Evolutionary conservation across 2,888 invertebrate species (phyloP).

Genomic region (Amblyjoppa proteus): DNA sequence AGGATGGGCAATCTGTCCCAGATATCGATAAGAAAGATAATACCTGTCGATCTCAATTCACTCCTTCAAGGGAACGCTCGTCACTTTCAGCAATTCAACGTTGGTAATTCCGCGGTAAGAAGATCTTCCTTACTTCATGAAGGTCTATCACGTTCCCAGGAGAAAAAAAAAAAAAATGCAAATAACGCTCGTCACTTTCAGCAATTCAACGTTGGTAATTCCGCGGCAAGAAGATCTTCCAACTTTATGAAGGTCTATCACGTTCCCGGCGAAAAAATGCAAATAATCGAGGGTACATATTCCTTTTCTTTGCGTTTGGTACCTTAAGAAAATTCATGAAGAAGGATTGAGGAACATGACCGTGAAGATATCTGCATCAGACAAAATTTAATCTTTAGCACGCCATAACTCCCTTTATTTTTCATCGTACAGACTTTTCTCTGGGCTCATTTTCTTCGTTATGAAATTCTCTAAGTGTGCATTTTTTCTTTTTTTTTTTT

Average conservation of each 20-base stretch:
- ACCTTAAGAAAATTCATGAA: not conserved
- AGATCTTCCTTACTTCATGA: not conserved
- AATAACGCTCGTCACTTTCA: constrained; percentile 84
- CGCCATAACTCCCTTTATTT: too few species aligned
- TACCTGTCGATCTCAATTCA: constrained; percentile 97
- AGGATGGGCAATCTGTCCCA: constrained; percentile 89
- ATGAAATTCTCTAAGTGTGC: too few species aligned
- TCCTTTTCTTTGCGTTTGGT: not conserved
- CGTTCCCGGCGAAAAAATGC: not conserved
- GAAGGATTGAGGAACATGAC: too few species aligned
- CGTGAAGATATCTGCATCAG: too few species aligned
- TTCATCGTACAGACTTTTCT: too few species aligned
- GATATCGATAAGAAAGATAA: constrained; percentile 91
- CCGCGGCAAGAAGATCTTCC: constrained; percentile 76
- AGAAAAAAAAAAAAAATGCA: not conserved
- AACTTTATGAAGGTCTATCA: not conserved
- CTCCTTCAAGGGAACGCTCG: constrained; percentile 94
- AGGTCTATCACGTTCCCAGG: not conserved
- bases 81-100: constrained; percentile 89
- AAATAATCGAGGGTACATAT: not conserved
- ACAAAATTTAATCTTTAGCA: too few species aligned
- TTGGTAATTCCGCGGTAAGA: constrained; percentile 86
- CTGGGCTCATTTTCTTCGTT: too few species aligned
- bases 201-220: constrained; percentile 89
- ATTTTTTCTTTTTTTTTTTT: too few species aligned